Conservation (phyloP, 2,888 invertebrate genomes). For the Acronicta aceris region DNA sequence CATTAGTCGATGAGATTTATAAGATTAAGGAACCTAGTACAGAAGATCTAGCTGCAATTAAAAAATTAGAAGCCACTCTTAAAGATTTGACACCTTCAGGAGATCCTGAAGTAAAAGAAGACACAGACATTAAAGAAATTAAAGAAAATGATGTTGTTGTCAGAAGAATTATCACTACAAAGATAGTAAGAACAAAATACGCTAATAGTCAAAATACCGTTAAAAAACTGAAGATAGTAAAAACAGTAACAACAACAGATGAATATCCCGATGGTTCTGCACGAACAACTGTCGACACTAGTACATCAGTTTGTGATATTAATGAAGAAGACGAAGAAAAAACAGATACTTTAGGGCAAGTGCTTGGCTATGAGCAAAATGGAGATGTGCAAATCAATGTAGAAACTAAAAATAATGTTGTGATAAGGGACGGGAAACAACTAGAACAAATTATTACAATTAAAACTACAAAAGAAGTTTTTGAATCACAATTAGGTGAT, state of each 20-base stretch:
- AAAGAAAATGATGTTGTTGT: slow-evolving; percentile 56
- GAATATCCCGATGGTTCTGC: slow-evolving; percentile 74
- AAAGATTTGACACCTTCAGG: slow-evolving; percentile 53
- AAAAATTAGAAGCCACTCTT: slow-evolving; percentile 48
- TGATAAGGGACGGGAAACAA: slow-evolving; percentile 69
- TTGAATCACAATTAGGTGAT: slow-evolving; percentile 64
- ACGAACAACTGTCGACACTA: slow-evolving; percentile 75
- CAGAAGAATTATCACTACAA: slow-evolving; percentile 59
- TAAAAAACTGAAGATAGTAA: slow-evolving; percentile 70
- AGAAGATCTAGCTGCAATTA: slow-evolving; percentile 37
- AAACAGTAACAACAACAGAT: slow-evolving; percentile 71
- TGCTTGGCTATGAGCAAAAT: slow-evolving; percentile 58
- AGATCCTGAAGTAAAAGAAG: slow-evolving; percentile 59
- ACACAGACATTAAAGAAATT: slow-evolving; percentile 58
- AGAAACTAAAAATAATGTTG: slow-evolving; percentile 70
- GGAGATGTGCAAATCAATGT: slow-evolving; percentile 61
- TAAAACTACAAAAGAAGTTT: slow-evolving; percentile 79
- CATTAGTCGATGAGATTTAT: slow-evolving; percentile 70
- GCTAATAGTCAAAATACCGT: slow-evolving; percentile 55
- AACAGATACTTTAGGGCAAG: slow-evolving; percentile 50
- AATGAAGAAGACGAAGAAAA: slow-evolving; percentile 51
- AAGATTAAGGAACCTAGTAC: slow-evolving; percentile 24
- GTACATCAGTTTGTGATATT: slow-evolving; percentile 75
- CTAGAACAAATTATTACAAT: slow-evolving; percentile 77
- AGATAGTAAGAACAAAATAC: slow-evolving; percentile 62